Evolutionary conservation across 2,797 vertebrate species (phyloP), one percentile per base, ranked within the genome.

Genomic region (Alosa sapidissima): DNA sequence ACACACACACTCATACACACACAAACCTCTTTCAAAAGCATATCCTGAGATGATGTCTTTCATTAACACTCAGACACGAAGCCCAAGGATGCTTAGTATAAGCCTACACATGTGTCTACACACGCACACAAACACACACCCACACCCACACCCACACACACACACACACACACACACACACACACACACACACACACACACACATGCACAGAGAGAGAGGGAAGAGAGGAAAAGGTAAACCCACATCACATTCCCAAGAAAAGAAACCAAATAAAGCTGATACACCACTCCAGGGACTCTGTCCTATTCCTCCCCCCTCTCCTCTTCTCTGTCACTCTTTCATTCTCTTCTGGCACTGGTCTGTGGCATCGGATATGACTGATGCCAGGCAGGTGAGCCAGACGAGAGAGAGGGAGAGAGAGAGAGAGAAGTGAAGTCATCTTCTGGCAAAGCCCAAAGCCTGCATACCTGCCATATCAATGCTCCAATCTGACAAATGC

Each of bases 401-500:
- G 75, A 84, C 51, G 19, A 84, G 55, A 45, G 49, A 45, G 33
- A 47, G 21, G 21, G 49, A 33, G 41, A 41, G 78, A 60, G 45
- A 45, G 11, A 24, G 8, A 24, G 48, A 75, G 60, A 49, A 72
- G 55, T 75, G 68, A 75, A 41, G 68, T 75, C 68, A 75, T 41
- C 68, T 13, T 75, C 33, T 75, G 68, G 68, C 68, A 75, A 36
- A 41, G 33, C 68, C 33, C 28, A 33, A 33, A 36, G 65, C 68
- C 13, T 41, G 33, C 68, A 75, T 75, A 75, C 68, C 68, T 41
- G 13, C 33, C 33, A 41, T 75, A 75, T 75, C 68, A 41, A 33
- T 16, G 68, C 68, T 45, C 68, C 68, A 5, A 75, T 75, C 68
- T 75, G 33, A 75, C 68, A 75, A 75, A 14, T 75, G 68, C 68